Percentiles rank a stretch among this genome's conserved stretches.
Conservation (phyloP, 1,140 invertebrate genomes). For the Diabrotica undecimpunctata region DNA sequence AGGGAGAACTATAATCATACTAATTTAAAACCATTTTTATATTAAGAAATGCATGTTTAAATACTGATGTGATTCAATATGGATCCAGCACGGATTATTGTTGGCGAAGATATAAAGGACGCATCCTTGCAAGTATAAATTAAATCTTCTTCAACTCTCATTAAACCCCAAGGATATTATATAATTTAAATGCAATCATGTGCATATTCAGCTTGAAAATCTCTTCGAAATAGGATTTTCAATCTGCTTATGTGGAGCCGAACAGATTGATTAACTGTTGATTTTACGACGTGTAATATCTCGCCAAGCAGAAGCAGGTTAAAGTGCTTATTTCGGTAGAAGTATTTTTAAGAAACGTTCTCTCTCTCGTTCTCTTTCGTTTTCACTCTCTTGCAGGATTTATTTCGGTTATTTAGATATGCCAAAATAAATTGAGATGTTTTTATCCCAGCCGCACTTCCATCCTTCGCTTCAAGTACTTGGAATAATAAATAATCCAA, state of each 20-base stretch:
- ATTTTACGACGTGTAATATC: slow-evolving; percentile 7
- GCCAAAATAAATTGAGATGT: no score
- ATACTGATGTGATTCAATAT: no score
- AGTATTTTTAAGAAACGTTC: not conserved
- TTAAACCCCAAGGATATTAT: slow-evolving; percentile 1
- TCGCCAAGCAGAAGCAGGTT: not conserved
- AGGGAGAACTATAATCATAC: no score
- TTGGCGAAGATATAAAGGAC: no score
- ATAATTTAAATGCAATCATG: slow-evolving; percentile 1
- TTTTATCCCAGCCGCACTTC: no score
- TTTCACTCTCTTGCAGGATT: not conserved
- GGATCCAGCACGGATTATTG: no score
- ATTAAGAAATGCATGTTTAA: no score
- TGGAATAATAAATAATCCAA: no score
- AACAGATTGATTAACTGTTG: slow-evolving; percentile 8
- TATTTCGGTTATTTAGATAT: no score
- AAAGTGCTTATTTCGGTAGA: not conserved
- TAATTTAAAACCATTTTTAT: no score
- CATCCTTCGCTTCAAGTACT: no score
- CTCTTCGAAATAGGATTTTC: slow-evolving; percentile 14
- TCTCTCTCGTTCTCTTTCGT: not conserved
- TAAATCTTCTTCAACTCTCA: not conserved
- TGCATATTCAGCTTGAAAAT: slow-evolving; percentile 11
- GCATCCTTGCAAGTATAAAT: no score
- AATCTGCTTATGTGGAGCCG: slow-evolving; percentile 11